Conservation (phyloP, 2,888 invertebrate genomes). For the Erannis defoliaria region DNA sequence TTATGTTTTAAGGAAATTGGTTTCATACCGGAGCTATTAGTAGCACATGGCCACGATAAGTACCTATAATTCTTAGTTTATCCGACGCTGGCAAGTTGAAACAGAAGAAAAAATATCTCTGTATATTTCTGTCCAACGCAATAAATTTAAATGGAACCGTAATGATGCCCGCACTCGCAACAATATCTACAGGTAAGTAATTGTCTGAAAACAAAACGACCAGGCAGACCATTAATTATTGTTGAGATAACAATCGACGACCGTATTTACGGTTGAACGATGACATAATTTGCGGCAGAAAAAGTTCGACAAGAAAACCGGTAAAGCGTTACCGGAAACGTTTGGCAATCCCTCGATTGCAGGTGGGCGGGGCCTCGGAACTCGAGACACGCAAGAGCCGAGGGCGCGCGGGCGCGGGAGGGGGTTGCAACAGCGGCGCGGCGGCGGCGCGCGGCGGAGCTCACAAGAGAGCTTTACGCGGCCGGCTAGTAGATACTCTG, state of each 20-base stretch:
- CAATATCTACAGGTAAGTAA: not conserved
- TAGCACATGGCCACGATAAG: conserved; percentile 19
- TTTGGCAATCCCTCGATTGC: conserved; percentile 67
- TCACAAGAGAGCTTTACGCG: conserved; percentile 15
- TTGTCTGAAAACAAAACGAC: conserved; percentile 18
- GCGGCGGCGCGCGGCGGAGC: too few species aligned
- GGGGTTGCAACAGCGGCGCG: conserved; percentile 50
- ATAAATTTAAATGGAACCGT: not conserved
- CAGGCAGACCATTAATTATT: conserved; percentile 28
- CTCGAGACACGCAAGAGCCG: conserved; percentile 45
- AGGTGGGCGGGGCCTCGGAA: conserved; percentile 64
- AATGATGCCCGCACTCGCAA: not conserved
- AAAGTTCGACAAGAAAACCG: conserved; percentile 62
- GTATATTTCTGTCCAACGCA: not conserved
- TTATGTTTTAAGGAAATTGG: conserved; percentile 54
- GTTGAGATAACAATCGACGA: conserved; percentile 35
- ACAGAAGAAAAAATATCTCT: not conserved
- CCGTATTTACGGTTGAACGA: conserved; percentile 46
- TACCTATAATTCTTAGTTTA: not conserved
- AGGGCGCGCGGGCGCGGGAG: conserved; percentile 14
- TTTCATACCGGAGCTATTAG: conserved; percentile 50
- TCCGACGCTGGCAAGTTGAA: not conserved
- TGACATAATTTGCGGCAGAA: conserved; percentile 65
- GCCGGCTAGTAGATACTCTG: conserved; percentile 3
- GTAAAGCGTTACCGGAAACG: conserved; percentile 74